A percentile compares a stretch with the other conserved stretches of the same genome.
Evolutionary conservation across 2,797 vertebrate genomes (phyloP).

Genomic region (Microhierax caerulescens): DNA sequence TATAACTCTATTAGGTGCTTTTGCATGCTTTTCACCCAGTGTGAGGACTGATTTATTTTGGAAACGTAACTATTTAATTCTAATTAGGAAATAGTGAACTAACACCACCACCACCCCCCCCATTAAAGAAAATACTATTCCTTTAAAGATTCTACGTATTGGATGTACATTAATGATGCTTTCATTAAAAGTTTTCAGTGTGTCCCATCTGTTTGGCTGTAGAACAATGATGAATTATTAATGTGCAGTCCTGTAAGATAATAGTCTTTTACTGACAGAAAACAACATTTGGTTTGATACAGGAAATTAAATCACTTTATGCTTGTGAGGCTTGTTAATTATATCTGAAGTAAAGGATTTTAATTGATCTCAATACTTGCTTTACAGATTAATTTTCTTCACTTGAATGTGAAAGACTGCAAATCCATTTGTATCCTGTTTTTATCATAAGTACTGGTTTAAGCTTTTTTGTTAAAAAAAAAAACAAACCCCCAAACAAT

Average conservation of each 20-base stretch:
- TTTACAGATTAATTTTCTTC: background rate
- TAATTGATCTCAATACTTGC: background rate
- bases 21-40: background rate
- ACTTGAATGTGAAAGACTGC: background rate
- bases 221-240: conserved; percentile 4
- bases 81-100: background rate
- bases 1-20: background rate
- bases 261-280: background rate
- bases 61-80: background rate
- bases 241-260: background rate
- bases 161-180: background rate
- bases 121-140: background rate
- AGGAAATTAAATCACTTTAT: conserved; percentile 23
- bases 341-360: background rate
- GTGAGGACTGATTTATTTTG: background rate
- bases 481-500: background rate
- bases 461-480: background rate
- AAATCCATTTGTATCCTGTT: background rate
- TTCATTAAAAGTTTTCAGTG: conserved; percentile 5
- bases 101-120: background rate
- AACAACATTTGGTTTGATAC: background rate
- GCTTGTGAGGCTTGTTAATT: conserved; percentile 25
- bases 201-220: background rate
- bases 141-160: background rate
- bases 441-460: background rate